Evolutionary conservation across 2,113 vertebrate genomes (phyloP).

Genomic region (Alaudala cheleensis): DNA sequence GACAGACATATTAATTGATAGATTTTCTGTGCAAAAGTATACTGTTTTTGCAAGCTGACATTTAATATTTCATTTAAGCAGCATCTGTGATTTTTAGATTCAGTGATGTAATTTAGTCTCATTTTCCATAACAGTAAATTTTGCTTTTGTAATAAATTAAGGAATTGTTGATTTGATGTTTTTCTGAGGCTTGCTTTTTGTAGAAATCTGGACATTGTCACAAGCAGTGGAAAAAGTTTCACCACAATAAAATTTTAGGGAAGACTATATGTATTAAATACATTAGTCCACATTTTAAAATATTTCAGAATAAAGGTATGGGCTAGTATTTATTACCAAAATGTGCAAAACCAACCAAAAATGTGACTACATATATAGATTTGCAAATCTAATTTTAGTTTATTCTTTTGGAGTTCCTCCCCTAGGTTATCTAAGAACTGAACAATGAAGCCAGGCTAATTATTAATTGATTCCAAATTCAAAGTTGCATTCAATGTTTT

Average conservation of each 20-base stretch:
- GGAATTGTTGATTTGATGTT: not conserved
- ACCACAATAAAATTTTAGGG: not conserved
- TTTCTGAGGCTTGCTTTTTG: not conserved
- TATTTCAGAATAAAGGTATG: not conserved
- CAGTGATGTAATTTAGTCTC: not conserved
- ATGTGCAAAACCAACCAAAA: not conserved
- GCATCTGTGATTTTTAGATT: not conserved
- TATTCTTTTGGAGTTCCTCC: not conserved
- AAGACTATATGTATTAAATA: not conserved
- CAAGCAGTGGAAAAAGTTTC: not conserved
- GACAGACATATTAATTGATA: constrained; percentile 13
- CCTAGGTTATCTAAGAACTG: not conserved
- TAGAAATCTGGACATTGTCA: not conserved
- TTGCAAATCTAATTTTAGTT: not conserved
- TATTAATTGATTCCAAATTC: not conserved
- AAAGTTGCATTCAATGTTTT: not conserved
- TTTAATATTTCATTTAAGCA: not conserved
- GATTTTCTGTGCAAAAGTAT: constrained; percentile 5
- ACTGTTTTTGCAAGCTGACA: not conserved
- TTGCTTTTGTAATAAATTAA: not conserved
- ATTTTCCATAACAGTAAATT: not conserved
- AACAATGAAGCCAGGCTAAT: not conserved
- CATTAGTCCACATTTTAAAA: not conserved
- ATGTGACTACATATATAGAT: not conserved
- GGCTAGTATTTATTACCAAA: not conserved